Evolutionary conservation across 2,797 vertebrate species (phyloP).

Genomic region (Phrynocephalus vlangalii): DNA sequence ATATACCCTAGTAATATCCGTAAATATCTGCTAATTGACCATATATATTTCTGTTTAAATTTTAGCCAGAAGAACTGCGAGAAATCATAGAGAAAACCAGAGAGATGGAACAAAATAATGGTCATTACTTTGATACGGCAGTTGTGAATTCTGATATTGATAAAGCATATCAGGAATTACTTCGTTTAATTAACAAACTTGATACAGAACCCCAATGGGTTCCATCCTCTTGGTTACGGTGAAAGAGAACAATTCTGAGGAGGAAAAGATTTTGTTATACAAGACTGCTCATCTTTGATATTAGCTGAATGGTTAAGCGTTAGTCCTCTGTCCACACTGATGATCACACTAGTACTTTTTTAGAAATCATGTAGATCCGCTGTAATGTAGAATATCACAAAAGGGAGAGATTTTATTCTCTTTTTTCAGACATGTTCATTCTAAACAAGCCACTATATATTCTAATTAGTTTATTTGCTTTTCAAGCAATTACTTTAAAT

Average conservation of each 20-base stretch:
- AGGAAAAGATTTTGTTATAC: slow-evolving; percentile 41
- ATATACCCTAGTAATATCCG: neutral
- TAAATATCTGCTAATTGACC: neutral
- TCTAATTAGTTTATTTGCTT: slow-evolving; percentile 64
- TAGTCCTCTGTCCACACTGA: slow-evolving; percentile 51
- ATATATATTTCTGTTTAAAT: slow-evolving; percentile 53
- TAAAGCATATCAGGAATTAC: slow-evolving; percentile 91
- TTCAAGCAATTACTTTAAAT: slow-evolving; percentile 64
- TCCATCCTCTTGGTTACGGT: slow-evolving; percentile 94
- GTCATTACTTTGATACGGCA: slow-evolving; percentile 94
- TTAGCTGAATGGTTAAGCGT: slow-evolving; percentile 48
- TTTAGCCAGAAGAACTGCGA: slow-evolving; percentile 92
- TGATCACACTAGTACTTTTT: slow-evolving; percentile 37
- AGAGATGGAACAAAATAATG: slow-evolving; percentile 97
- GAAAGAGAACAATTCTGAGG: slow-evolving; percentile 62
- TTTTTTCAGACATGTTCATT: slow-evolving; percentile 62
- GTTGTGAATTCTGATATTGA: slow-evolving; percentile 95
- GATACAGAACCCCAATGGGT: slow-evolving; percentile 99
- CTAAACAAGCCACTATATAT: slow-evolving; percentile 62
- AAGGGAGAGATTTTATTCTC: slow-evolving; percentile 41
- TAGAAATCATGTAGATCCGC: slow-evolving; percentile 37
- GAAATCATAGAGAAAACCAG: slow-evolving; percentile 97
- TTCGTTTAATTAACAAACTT: slow-evolving; percentile 96
- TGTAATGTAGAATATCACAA: slow-evolving; percentile 49
- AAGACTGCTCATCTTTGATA: slow-evolving; percentile 44